A percentile compares a stretch with the other conserved stretches of the same genome.
phyloP scores from a whole-genome alignment of 1,140 invertebrate genomes.

The Drosophila sucinea region DNA sequence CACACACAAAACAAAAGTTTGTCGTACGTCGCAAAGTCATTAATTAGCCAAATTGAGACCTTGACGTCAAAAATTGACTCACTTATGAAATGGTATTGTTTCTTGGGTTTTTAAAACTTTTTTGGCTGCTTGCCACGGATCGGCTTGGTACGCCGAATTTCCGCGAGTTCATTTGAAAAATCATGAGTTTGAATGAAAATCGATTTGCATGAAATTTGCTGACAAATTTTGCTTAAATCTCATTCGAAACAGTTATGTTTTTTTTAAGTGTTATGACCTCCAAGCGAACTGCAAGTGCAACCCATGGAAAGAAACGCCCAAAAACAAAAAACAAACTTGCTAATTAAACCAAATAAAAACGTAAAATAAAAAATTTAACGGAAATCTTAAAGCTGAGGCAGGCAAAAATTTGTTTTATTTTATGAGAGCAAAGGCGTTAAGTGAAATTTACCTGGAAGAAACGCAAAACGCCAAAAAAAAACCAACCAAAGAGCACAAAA shows the following conservation, averaged over 20 bases:
- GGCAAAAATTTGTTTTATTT: slow-evolving; percentile 3
- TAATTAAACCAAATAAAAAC: slow-evolving; percentile 47
- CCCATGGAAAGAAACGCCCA: slow-evolving; percentile 40
- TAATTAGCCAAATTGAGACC: slow-evolving; percentile 43
- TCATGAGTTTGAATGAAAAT: slow-evolving; percentile 2
- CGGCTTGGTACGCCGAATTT: slow-evolving; percentile 40
- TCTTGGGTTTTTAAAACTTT: slow-evolving; percentile 12
- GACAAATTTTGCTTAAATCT: not conserved
- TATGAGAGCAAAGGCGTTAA: slow-evolving; percentile 37
- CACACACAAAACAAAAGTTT: slow-evolving; percentile 32
- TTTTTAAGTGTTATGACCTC: slow-evolving; percentile 25
- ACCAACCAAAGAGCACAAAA: no score
- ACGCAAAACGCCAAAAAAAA: slow-evolving; percentile 10
- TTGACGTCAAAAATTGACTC: slow-evolving; percentile 23
- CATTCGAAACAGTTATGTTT: not conserved
- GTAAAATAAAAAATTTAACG: slow-evolving; percentile 52
- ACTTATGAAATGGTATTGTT: slow-evolving; percentile 31
- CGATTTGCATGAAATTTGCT: not conserved
- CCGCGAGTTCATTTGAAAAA: slow-evolving; percentile 54
- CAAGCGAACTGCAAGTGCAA: slow-evolving; percentile 38
- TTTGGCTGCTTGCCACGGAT: slow-evolving; percentile 48
- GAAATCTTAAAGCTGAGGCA: slow-evolving; percentile 52
- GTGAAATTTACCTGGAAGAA: slow-evolving; percentile 48
- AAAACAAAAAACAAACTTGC: slow-evolving; percentile 23
- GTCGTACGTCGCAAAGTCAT: slow-evolving; percentile 44